phyloP scores from a whole-genome alignment of 2,113 vertebrate species.

The Nestor notabilis region DNA sequence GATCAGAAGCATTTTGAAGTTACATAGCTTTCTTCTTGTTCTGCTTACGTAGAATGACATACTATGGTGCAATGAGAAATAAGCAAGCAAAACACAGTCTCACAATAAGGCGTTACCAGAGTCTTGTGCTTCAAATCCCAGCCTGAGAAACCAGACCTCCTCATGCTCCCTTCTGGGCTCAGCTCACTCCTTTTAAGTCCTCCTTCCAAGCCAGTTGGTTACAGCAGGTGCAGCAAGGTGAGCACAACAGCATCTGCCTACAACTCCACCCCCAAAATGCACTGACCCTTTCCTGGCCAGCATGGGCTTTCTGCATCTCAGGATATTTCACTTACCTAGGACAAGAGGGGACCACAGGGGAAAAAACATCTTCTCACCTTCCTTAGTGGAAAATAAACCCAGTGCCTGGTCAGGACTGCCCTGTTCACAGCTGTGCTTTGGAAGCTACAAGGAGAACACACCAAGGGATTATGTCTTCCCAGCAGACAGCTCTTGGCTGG shows the following conservation, averaged over 20 bases:
- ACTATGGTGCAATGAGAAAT: not conserved
- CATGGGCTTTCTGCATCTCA: not conserved
- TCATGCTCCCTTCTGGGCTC: rapidly evolving
- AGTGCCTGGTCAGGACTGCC: not conserved
- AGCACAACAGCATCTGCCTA: not conserved
- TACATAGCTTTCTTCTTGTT: rapidly evolving
- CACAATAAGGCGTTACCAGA: not conserved
- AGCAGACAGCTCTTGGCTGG: not conserved
- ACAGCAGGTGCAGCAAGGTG: not conserved
- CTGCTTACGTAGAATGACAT: not conserved
- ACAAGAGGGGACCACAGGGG: not conserved
- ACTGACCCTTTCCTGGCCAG: not conserved
- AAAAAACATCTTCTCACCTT: not conserved
- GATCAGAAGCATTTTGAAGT: not conserved
- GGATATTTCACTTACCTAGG: not conserved
- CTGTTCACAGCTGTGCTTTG: not conserved
- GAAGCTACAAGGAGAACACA: not conserved
- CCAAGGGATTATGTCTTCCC: not conserved
- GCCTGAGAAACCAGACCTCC: not conserved
- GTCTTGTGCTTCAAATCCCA: not conserved
- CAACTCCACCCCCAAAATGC: not conserved
- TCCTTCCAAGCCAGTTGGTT: not conserved
- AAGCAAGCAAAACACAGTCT: not conserved
- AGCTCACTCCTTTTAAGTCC: not conserved
- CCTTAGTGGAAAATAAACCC: not conserved